Base-by-base conservation (phyloP, 2,113 vertebrate genomes). In the Psettodes erumei region DNA sequence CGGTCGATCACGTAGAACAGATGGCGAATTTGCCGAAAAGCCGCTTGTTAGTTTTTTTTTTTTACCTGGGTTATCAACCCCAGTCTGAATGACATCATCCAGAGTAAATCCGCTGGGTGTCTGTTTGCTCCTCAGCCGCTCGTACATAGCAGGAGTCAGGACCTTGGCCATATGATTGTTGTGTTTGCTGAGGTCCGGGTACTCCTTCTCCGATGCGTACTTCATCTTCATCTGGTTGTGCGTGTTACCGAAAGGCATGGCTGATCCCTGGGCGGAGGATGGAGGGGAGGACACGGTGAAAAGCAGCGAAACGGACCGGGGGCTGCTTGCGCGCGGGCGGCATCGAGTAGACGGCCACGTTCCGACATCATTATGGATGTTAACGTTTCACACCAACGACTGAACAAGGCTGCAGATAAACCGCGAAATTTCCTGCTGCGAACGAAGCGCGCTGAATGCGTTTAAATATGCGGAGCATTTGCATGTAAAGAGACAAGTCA, bases 81-180 rank as follows among this genome's bases (percentile, higher is more conserved):
- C 96, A 19, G 97, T 99, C 92, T 99, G 97, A 85, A 99, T 97
- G 83, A 90, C 90, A 83, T 99, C 97, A 92, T 98, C 97, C 93
- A 98, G 73, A 1, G 95, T 96, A 90, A 96, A 98, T 77, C 97
- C 97, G 70, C 95, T 97, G 70, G 96, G 71, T 2, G 97, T 99
- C 91, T 94, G 77, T 74, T 95, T 95, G 88, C 90, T 93, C 85
- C 95, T 93, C 92, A 98, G 92, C 50, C 91, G 91, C 47, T 93
- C 88, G 86, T 98, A 99, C 85, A 99, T 81, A 18, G 92, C 94
- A 25, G 50, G 81, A 68, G 95, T 97, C 89, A 98, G 92, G 67
- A 97, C 79, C 79, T 97, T 97, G 74, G 97, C 95, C 98, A 99
- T 98, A 79, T 98, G 93, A 85, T 99, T 99, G 95, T 98, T 99